These are phyloP conservation scores for Margarornis squamiger DNA, from an alignment of 2,797 vertebrate species.

Conservation along the genomic window DNA sequence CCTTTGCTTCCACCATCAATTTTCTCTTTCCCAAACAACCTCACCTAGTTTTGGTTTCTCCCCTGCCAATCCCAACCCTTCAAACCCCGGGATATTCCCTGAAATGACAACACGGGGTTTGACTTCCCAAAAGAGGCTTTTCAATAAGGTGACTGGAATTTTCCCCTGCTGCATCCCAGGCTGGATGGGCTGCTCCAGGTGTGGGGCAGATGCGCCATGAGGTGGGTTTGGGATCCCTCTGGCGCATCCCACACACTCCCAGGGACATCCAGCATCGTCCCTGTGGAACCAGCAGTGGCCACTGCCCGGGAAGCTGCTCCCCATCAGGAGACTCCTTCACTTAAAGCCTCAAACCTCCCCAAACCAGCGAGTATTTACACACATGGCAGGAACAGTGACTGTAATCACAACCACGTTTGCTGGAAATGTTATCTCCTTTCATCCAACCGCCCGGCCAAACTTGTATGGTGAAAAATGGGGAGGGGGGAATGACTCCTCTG, in stretches of 20 bases:
- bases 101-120: accelerated
- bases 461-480: not conserved
- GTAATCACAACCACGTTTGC: not conserved
- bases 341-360: not conserved
- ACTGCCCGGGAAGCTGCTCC: not conserved
- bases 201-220: accelerated
- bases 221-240: not conserved
- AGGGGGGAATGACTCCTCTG: not conserved
- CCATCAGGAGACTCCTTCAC: not conserved
- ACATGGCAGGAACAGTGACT: not conserved
- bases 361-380: not conserved
- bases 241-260: accelerated
- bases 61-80: accelerated
- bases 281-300: accelerated
- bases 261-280: accelerated
- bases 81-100: not conserved
- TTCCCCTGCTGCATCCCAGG: not conserved
- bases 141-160: not conserved
- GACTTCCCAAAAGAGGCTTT: not conserved
- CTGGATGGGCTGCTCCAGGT: accelerated
- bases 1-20: too few species aligned
- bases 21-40: not conserved
- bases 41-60: accelerated
- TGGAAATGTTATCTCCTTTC: not conserved
- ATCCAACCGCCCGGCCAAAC: not conserved